These are phyloP conservation scores for Notolepis coatsorum DNA, from an alignment of 2,797 vertebrate species.

Conservation along the genomic window DNA sequence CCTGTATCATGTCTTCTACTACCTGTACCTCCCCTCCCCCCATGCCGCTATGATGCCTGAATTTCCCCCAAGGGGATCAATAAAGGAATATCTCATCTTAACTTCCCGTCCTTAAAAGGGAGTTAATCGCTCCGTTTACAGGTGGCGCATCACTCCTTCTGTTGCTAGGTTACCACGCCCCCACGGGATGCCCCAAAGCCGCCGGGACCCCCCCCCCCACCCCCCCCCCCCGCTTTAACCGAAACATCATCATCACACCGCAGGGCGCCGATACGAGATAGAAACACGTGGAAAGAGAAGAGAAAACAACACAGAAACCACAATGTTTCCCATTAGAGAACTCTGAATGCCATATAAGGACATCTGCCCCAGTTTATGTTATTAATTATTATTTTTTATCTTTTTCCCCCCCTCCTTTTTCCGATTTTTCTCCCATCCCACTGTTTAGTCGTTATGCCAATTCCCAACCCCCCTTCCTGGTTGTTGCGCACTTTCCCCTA, in stretches of 20 bases:
- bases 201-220: constrained; percentile 64
- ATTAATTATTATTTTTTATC: too few species aligned
- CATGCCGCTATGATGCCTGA: too few species aligned
- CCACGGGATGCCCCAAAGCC: constrained; percentile 50
- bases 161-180: constrained; percentile 60
- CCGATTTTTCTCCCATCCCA: too few species aligned
- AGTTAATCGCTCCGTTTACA: constrained; percentile 21
- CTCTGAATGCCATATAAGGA: not conserved
- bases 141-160: not conserved
- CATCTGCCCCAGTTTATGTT: fast-evolving
- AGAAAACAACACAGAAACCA: constrained; percentile 39
- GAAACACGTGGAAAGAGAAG: constrained; percentile 53
- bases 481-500: too few species aligned
- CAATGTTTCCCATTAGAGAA: not conserved
- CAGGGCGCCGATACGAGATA: constrained; percentile 8
- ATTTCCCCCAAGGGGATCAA: too few species aligned
- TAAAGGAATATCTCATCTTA: too few species aligned
- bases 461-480: too few species aligned
- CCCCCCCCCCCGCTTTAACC: not conserved
- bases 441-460: too few species aligned
- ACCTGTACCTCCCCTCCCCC: too few species aligned
- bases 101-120: constrained; percentile 21
- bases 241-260: constrained; percentile 25
- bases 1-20: too few species aligned
- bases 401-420: too few species aligned